Evolutionary conservation across 2,113 vertebrate genomes (phyloP).

Genomic region (Pionites leucogaster): DNA sequence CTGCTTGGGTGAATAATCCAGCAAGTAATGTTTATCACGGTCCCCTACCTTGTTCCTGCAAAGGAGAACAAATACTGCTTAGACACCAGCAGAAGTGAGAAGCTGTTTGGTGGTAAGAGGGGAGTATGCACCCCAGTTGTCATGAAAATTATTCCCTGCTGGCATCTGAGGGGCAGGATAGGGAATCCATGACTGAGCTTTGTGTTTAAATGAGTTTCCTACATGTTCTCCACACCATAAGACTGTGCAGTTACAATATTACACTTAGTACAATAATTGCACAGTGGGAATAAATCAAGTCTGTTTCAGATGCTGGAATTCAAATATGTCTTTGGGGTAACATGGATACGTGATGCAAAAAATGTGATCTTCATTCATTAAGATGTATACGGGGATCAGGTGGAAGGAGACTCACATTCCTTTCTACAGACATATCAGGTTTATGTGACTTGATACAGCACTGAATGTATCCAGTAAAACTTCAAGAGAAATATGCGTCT

Average conservation of each 20-base stretch:
- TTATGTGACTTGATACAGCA: background rate
- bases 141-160: background rate
- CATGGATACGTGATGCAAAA: rapidly evolving
- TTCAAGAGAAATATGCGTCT: background rate
- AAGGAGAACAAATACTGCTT: background rate
- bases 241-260: rapidly evolving
- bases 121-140: background rate
- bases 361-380: background rate
- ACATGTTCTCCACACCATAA: rapidly evolving
- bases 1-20: background rate
- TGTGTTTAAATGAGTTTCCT: background rate
- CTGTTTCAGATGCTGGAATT: background rate
- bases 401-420: background rate
- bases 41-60: background rate
- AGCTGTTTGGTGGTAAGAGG: background rate
- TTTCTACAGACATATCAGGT: background rate
- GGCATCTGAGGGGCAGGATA: background rate
- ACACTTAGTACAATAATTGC: background rate
- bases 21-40: background rate
- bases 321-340: background rate
- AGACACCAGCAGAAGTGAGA: background rate
- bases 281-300: background rate
- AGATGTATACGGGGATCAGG: background rate
- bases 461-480: background rate
- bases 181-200: background rate